phyloP scores from a whole-genome alignment of 2,113 vertebrate species.

The Rhombomys opimus region DNA sequence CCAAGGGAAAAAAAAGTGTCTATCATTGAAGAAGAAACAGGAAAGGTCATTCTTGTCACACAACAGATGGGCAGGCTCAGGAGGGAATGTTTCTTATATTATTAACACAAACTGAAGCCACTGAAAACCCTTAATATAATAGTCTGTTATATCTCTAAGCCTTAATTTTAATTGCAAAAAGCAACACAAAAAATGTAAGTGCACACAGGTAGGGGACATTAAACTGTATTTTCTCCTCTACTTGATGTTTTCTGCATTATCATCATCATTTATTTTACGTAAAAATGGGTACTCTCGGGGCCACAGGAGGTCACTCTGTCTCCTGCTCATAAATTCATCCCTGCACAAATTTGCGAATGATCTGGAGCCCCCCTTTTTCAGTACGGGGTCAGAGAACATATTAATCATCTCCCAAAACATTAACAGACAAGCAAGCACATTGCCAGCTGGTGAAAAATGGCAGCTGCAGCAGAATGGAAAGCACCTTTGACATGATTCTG shows the following conservation, averaged over 20 bases:
- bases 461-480: conserved; percentile 42
- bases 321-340: conserved; percentile 18
- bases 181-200: conserved; percentile 45
- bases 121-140: conserved; percentile 1
- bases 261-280: conserved; percentile 5
- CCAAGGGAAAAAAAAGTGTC: background rate
- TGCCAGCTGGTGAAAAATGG: conserved; percentile 34
- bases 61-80: conserved; percentile 52
- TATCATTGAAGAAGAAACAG: conserved; percentile 43
- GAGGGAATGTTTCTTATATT: conserved; percentile 19
- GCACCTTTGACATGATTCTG: conserved; percentile 10
- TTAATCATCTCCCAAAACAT: conserved; percentile 70
- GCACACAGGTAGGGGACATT: background rate
- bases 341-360: conserved; percentile 31
- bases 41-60: conserved; percentile 53
- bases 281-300: background rate
- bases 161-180: conserved; percentile 58
- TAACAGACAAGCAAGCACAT: conserved; percentile 52
- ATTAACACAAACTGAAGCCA: conserved; percentile 45
- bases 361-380: conserved; percentile 2
- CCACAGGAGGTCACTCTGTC: background rate
- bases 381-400: background rate
- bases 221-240: conserved; percentile 21
- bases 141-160: background rate
- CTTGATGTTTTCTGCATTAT: background rate